phyloP scores from a whole-genome alignment of 2,797 vertebrate genomes.

The Pangasius djambal region DNA sequence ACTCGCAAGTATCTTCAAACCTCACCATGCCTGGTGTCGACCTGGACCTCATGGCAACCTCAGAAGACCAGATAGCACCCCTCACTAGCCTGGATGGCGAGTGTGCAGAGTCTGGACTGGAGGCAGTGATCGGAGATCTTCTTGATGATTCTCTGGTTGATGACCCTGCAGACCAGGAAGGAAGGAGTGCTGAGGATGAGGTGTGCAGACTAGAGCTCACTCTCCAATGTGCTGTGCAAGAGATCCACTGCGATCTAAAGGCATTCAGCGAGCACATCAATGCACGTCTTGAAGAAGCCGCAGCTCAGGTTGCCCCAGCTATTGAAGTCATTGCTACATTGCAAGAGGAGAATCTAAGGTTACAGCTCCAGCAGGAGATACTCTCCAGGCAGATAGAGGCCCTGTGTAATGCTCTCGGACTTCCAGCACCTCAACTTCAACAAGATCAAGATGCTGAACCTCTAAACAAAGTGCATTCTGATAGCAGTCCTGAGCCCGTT shows the following conservation, averaged over 20 bases:
- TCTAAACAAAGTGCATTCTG: neutral
- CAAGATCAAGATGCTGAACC: neutral
- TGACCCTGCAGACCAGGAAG: conserved; percentile 57
- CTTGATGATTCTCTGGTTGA: conserved; percentile 62
- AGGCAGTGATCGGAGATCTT: conserved; percentile 70
- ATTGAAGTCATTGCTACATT: conserved; percentile 69
- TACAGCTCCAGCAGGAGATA: conserved; percentile 78
- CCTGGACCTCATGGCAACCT: conserved; percentile 67
- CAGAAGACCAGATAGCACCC: conserved; percentile 49
- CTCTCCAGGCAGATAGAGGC: conserved; percentile 76
- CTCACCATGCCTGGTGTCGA: conserved; percentile 75
- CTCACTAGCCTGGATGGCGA: conserved; percentile 59
- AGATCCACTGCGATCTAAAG: conserved; percentile 81
- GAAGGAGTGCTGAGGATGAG: conserved; percentile 7
- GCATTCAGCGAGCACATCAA: conserved; percentile 75
- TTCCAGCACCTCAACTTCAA: conserved; percentile 63
- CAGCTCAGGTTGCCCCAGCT: conserved; percentile 69
- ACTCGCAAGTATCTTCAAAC: conserved; percentile 21
- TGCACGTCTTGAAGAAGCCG: conserved; percentile 71
- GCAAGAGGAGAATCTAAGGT: conserved; percentile 80
- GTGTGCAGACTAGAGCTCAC: conserved; percentile 66
- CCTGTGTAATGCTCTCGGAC: conserved; percentile 71
- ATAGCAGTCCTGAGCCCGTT: conserved; percentile 56
- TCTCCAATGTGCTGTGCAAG: conserved; percentile 70
- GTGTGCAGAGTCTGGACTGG: conserved; percentile 66